Percentiles rank a stretch among this genome's conserved stretches.
Evolutionary conservation across 2,113 vertebrate genomes (phyloP).

Genomic region (Cryptoleucopteryx plumbea): DNA sequence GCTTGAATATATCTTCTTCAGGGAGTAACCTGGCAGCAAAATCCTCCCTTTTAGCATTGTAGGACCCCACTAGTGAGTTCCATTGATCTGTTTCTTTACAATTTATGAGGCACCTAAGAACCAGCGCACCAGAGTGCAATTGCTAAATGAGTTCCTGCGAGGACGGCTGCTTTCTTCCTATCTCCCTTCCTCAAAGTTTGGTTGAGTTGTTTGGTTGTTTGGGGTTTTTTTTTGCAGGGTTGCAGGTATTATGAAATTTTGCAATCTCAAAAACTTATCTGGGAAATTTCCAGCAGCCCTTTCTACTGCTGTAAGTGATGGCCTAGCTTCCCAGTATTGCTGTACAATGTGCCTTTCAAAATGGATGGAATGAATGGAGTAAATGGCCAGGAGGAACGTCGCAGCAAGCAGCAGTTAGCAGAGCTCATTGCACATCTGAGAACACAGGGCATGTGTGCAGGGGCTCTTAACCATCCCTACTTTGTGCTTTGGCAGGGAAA

Average conservation of each 20-base stretch:
- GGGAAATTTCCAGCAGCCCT: not conserved
- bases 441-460: not conserved
- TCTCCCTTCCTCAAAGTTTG: not conserved
- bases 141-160: not conserved
- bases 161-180: not conserved
- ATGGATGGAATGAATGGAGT: not conserved
- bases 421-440: not conserved
- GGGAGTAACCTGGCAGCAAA: not conserved
- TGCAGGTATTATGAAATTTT: not conserved
- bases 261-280: not conserved
- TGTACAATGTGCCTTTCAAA: not conserved
- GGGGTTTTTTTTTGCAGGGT: not conserved
- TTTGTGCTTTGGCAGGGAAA: not conserved
- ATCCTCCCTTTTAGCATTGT: not conserved
- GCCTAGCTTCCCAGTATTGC: not conserved
- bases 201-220: not conserved
- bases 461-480: not conserved
- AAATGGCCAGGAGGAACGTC: not conserved
- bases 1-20: not conserved
- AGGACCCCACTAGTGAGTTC: not conserved
- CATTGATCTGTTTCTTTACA: not conserved
- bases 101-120: not conserved
- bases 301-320: not conserved
- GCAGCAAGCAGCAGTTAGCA: not conserved
- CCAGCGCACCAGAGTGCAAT: not conserved